Evolutionary conservation across 64 coral and sea anemone species (phyloP).

Genomic region (Acropora tenuis): DNA sequence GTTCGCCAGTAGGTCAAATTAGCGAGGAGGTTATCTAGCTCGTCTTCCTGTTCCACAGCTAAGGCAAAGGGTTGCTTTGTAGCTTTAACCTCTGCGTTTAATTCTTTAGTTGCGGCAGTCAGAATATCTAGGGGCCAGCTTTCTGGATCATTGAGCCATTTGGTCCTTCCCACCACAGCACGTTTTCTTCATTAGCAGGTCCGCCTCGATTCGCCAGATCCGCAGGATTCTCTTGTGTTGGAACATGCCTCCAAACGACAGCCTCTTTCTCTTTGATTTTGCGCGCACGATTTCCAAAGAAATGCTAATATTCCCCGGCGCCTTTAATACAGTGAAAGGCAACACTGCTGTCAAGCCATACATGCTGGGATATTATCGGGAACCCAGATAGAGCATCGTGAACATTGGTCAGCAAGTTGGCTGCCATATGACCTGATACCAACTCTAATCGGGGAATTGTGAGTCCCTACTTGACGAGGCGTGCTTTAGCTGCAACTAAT

Average conservation of each 20-base stretch:
- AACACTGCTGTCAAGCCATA: conserved; percentile 29
- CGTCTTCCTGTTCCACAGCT: not conserved
- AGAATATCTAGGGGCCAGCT: not conserved
- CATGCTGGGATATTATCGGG: not conserved
- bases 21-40: not conserved
- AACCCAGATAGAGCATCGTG: conserved; percentile 7
- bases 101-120: not conserved
- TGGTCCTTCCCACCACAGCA: conserved; percentile 4
- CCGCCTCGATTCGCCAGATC: not conserved
- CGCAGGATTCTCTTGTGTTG: not conserved
- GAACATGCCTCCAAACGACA: too few relatives aligned
- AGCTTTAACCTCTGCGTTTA: not conserved
- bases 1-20: conserved; percentile 11
- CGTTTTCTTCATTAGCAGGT: not conserved
- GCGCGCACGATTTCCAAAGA: not conserved
- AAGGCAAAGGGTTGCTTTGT: not conserved
- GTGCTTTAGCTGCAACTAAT: not conserved
- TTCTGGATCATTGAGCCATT: not conserved
- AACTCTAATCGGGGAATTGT: conserved; percentile 12
- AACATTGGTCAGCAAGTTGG: conserved; percentile 14
- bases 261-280: too few relatives aligned
- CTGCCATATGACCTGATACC: not conserved
- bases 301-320: conserved; percentile 3
- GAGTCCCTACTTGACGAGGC: conserved; percentile 5
- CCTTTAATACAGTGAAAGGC: conserved; percentile 12